A percentile compares a stretch with the other conserved stretches of the same genome.
These are phyloP conservation scores for Muscina levida DNA, from an alignment of 2,888 invertebrate species.

Conservation along the genomic window DNA sequence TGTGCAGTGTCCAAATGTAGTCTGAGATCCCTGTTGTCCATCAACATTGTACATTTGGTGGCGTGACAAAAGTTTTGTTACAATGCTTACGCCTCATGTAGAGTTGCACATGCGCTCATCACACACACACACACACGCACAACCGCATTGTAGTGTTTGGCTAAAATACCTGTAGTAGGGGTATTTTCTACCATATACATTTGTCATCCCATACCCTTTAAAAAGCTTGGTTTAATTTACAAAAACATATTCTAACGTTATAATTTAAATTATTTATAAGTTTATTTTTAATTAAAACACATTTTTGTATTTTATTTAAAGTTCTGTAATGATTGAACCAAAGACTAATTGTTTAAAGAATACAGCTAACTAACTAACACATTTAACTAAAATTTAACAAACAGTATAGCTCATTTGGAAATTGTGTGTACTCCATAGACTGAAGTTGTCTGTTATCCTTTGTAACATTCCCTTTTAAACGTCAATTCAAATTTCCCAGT, in stretches of 20 bases:
- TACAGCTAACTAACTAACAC: too few species aligned
- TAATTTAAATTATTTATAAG: background rate
- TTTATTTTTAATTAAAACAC: background rate
- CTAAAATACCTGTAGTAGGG: too few species aligned
- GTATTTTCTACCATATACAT: background rate
- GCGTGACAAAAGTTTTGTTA: too few species aligned
- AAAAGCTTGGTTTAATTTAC: too few species aligned
- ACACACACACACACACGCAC: background rate
- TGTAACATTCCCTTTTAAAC: background rate
- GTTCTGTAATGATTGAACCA: background rate
- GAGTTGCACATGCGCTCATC: background rate
- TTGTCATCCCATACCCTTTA: too few species aligned
- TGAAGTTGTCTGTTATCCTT: too few species aligned
- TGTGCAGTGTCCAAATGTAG: too few species aligned
- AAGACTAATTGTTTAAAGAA: conserved; percentile 24
- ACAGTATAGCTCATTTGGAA: conserved; percentile 19
- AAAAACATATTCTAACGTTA: too few species aligned
- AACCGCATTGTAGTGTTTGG: background rate
- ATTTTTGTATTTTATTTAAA: background rate
- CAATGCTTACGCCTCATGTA: too few species aligned
- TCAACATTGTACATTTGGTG: too few species aligned
- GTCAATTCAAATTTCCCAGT: background rate
- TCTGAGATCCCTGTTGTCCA: too few species aligned
- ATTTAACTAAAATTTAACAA: background rate
- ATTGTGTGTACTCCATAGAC: background rate